Base-by-base conservation (phyloP, 1,140 invertebrate genomes). In the Drosophila ogumai region DNA sequence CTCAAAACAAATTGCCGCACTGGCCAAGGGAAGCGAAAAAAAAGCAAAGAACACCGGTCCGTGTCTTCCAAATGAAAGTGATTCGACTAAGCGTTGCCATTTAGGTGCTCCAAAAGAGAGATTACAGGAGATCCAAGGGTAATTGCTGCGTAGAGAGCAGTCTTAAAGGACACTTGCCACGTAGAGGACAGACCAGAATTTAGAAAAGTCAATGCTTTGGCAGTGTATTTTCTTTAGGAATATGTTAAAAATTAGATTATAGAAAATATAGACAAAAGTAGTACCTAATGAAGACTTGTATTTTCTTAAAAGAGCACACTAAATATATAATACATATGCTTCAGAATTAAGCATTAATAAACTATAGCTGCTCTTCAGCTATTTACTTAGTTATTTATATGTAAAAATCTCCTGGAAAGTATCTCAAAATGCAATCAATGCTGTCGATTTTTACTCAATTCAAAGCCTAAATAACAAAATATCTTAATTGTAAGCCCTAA, bases 1-100 rank as follows among this genome's bases (percentile, higher is more conserved):
- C 85, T 85, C 85, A 90, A 90, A 88, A 90, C 85, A 90, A 88
- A 88, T 90, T 88, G 84, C 77, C 86, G 73, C 78, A 80, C 82
- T 82, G 82, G 68, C 58, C 79, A 63, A 56, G 56, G 46, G 52
- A 64, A 49, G 61, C 44, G 66, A 57, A 57, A 77, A 77, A 61
- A 59, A 59, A 46, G 46, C 52, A 47, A 77, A 61, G 50, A 54
- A 54, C 34, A 2, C 19, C 5, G 34, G 52, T 50, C 67, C 28
- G 69, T 36, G 41, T 50, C 66, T 28, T 36, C 22, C 69, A 73
- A 71, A 72, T 72, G 54, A 36, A 72, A 72, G 31, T 50, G 69
- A 72, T 73, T 73, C 69, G 69, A 73, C 69, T 72, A 75, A 75
- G 34, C 28, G 69, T 63, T 63, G 69, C 71, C 40, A 73, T 73